Percentiles rank a stretch among this genome's conserved stretches.
Conservation (phyloP, 2,888 invertebrate genomes). For the Cordilura impudica region DNA sequence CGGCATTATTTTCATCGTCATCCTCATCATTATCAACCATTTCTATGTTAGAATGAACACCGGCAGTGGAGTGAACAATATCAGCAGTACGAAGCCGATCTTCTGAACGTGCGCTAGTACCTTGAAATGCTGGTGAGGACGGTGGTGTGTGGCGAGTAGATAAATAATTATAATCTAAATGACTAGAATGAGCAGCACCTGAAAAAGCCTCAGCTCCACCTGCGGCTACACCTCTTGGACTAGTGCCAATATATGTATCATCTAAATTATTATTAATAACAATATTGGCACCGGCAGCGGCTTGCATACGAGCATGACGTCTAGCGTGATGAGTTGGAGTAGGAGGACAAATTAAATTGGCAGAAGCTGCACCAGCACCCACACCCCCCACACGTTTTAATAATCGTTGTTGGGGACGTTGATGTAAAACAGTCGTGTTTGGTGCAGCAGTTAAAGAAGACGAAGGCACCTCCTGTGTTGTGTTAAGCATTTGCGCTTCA, state of each 20-base stretch:
- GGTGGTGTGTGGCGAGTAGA: constrained; percentile 64
- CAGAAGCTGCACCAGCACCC: constrained; percentile 63
- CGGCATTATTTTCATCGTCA: constrained; percentile 67
- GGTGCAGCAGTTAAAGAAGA: constrained; percentile 47
- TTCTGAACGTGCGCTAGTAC: constrained; percentile 64
- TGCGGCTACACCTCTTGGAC: constrained; percentile 7
- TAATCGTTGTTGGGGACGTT: constrained; percentile 82
- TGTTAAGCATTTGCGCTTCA: constrained; percentile 44
- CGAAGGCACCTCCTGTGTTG: constrained; percentile 12
- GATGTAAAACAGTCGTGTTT: constrained; percentile 62
- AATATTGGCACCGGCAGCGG: constrained; percentile 59
- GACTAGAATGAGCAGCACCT: constrained; percentile 63
- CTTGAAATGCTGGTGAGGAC: constrained; percentile 55
- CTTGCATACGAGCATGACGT: constrained; percentile 78
- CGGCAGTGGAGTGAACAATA: constrained; percentile 68
- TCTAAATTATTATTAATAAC: constrained; percentile 59
- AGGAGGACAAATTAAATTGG: constrained; percentile 87
- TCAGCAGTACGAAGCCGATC: constrained; percentile 77
- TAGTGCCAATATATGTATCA: constrained; percentile 56
- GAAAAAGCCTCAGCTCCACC: constrained; percentile 8
- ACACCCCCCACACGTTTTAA: constrained; percentile 80
- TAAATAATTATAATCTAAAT: constrained; percentile 68
- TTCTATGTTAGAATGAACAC: constrained; percentile 1
- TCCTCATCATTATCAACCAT: constrained; percentile 64
- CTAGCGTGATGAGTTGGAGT: constrained; percentile 92